A percentile compares a stretch with the other conserved stretches of the same genome.
Evolutionary conservation across 2,113 vertebrate genomes (phyloP).

Genomic region (Callospermophilus lateralis): DNA sequence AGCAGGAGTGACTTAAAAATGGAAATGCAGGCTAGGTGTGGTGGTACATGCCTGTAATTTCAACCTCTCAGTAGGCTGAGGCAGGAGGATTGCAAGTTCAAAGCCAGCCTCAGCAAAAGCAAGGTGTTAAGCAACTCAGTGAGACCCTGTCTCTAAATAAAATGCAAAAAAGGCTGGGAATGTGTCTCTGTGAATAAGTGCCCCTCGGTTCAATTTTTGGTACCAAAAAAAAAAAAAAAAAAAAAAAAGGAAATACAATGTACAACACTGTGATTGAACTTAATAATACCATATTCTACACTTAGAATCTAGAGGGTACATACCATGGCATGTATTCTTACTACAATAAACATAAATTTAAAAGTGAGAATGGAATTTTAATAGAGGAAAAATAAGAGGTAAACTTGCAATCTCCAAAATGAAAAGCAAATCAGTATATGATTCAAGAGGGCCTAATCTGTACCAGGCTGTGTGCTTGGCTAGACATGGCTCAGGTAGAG

Average conservation of each 20-base stretch:
- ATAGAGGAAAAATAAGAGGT: neutral
- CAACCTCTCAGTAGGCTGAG: no score
- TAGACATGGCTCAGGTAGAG: neutral
- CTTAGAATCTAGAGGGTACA: neutral
- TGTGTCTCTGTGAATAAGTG: no score
- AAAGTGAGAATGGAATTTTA: slow-evolving; percentile 24
- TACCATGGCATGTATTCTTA: neutral
- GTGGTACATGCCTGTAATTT: no score
- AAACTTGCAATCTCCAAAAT: neutral
- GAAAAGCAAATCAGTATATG: neutral
- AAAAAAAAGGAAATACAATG: neutral
- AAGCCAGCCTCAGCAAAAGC: no score
- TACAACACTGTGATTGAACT: neutral
- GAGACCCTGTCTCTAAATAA: no score
- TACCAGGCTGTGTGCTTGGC: neutral
- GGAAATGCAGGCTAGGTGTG: neutral
- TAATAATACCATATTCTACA: neutral
- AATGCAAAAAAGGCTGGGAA: no score
- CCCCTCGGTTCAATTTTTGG: no score
- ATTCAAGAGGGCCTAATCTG: neutral
- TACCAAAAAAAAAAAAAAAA: no score
- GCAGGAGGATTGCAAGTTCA: no score
- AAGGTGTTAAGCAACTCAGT: no score
- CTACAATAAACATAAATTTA: neutral
- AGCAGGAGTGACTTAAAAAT: neutral